These are phyloP conservation scores for Saccostrea cuccullata DNA, from an alignment of 1,140 invertebrate species.

Conservation along the genomic window DNA sequence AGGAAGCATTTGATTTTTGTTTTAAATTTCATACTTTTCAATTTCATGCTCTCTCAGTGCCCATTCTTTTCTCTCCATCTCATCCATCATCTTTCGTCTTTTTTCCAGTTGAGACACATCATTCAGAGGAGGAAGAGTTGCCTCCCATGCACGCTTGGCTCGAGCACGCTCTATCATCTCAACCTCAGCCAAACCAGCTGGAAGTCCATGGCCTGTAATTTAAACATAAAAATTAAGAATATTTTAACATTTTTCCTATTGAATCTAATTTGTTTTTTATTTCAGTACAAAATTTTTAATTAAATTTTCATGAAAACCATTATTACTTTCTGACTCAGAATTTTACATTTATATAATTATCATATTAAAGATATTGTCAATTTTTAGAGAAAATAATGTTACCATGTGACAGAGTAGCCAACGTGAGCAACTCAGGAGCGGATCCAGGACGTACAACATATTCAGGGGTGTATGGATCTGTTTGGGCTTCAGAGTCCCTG, in stretches of 20 bases:
- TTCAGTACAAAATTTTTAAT: neutral
- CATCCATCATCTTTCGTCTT: slow-evolving; percentile 81
- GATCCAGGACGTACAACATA: slow-evolving; percentile 80
- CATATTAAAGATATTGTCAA: neutral
- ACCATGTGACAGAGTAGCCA: slow-evolving; percentile 84
- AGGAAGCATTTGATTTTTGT: neutral
- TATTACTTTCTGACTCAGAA: neutral
- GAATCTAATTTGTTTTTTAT: neutral
- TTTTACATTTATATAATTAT: neutral
- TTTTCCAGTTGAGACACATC: slow-evolving; percentile 80
- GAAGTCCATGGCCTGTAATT: slow-evolving; percentile 81
- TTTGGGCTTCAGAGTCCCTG: slow-evolving; percentile 88
- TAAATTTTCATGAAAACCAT: neutral
- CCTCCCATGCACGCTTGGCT: slow-evolving; percentile 81
- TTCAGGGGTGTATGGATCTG: slow-evolving; percentile 86
- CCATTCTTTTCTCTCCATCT: slow-evolving; percentile 85
- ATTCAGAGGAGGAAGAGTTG: slow-evolving; percentile 80
- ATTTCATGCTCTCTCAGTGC: slow-evolving; percentile 83
- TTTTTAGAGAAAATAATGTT: slow-evolving; percentile 19
- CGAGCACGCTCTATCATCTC: slow-evolving; percentile 83
- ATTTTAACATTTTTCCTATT: neutral
- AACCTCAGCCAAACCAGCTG: slow-evolving; percentile 83
- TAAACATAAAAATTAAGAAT: neutral
- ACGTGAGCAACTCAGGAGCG: slow-evolving; percentile 83
- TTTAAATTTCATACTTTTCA: slow-evolving; percentile 71